Conservation (phyloP, 2,797 vertebrate species). For the Craterocephalus amniculus region DNA sequence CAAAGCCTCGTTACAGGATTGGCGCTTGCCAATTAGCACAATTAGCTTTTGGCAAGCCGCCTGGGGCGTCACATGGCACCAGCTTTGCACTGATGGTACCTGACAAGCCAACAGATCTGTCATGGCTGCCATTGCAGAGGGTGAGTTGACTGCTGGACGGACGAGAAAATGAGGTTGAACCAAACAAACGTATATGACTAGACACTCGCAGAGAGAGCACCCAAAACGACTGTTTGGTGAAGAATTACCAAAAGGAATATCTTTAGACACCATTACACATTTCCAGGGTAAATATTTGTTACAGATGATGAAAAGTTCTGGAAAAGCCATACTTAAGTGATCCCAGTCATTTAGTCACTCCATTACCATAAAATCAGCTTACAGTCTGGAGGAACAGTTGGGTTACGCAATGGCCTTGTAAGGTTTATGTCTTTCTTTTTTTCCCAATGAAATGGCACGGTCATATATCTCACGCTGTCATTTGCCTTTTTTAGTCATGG, state of each 20-base stretch:
- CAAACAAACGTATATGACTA: background rate
- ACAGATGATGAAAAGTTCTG: background rate
- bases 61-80: conserved; percentile 85
- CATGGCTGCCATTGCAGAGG: conserved; percentile 65
- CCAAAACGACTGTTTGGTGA: background rate
- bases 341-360: background rate
- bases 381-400: conserved; percentile 6
- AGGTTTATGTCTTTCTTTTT: conserved; percentile 20
- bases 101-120: conserved; percentile 83
- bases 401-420: conserved; percentile 2
- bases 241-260: background rate
- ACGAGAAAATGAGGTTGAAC: conserved; percentile 24
- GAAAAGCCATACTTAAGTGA: conserved; percentile 2
- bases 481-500: conserved; percentile 33
- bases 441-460: conserved; percentile 25
- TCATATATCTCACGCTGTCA: conserved; percentile 38
- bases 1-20: conserved; percentile 90
- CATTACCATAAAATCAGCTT: conserved; percentile 6
- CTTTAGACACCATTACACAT: background rate
- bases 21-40: conserved; percentile 88
- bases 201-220: background rate
- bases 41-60: conserved; percentile 87
- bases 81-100: conserved; percentile 84
- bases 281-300: background rate
- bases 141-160: conserved; percentile 40